These are phyloP conservation scores for Felis catus DNA, from an alignment of 2,113 vertebrate species.

Conservation along the genomic window F.catus_Fca126_mat1.0 CM031419.1:82749001-82749500, in stretches of 20 bases:
- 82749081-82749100: not conserved
- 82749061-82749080: conserved; percentile 48
- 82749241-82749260: conserved; percentile 62
- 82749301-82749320: conserved; percentile 48
- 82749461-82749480: not conserved
- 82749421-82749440: not conserved
- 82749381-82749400: not conserved
- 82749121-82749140: conserved; percentile 5
- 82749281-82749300: conserved; percentile 53
- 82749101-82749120: conserved; percentile 42
- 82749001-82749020: conserved; percentile 54
- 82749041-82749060: conserved; percentile 23
- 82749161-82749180: conserved; percentile 36
- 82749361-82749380: conserved; percentile 47
- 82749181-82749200: conserved; percentile 14
- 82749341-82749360: conserved; percentile 47
- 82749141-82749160: not conserved
- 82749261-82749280: conserved; percentile 59
- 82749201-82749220: conserved; percentile 21
- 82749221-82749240: conserved; percentile 34
- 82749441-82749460: not conserved
- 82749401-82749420: conserved; percentile 9
- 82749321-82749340: conserved; percentile 25
- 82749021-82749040: conserved; percentile 47
- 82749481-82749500: conserved; percentile 58